A percentile compares a stretch with the other conserved stretches of the same genome.
Conservation (phyloP, 1,140 invertebrate genomes). For the Nasonia giraulti region DNA sequence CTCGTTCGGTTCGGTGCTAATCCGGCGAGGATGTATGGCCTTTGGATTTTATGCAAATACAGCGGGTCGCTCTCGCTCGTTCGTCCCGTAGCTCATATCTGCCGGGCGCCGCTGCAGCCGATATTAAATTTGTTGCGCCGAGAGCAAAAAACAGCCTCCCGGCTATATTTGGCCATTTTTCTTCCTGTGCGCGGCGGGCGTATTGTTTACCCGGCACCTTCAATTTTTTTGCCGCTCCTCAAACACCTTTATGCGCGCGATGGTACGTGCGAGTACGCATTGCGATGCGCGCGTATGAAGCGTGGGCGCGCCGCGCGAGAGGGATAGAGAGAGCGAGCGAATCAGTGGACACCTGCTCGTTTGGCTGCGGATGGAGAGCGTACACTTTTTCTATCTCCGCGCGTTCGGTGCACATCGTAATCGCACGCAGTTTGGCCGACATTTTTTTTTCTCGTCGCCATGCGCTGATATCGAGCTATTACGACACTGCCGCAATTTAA, state of each 20-base stretch:
- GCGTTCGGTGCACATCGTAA: background rate
- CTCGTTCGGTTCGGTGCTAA: background rate
- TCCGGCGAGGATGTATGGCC: background rate
- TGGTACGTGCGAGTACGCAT: too few relatives aligned
- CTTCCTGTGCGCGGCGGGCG: background rate
- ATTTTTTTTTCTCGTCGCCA: background rate
- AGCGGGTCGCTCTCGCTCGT: background rate
- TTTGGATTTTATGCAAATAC: constrained; percentile 1
- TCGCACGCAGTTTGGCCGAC: background rate
- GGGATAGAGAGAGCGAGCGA: background rate
- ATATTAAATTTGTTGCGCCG: background rate
- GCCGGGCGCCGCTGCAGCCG: background rate
- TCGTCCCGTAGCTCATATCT: background rate
- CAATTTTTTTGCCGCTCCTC: background rate
- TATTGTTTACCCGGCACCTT: background rate
- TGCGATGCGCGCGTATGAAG: background rate
- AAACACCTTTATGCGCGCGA: background rate
- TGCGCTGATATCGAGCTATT: background rate
- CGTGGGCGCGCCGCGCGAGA: background rate
- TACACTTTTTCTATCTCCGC: background rate
- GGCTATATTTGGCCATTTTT: background rate
- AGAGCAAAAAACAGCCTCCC: background rate
- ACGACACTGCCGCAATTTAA: background rate
- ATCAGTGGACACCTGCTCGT: too few relatives aligned
- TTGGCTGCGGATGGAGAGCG: too few relatives aligned